phyloP scores from a whole-genome alignment of 2,797 vertebrate species.

The Huso huso region DNA sequence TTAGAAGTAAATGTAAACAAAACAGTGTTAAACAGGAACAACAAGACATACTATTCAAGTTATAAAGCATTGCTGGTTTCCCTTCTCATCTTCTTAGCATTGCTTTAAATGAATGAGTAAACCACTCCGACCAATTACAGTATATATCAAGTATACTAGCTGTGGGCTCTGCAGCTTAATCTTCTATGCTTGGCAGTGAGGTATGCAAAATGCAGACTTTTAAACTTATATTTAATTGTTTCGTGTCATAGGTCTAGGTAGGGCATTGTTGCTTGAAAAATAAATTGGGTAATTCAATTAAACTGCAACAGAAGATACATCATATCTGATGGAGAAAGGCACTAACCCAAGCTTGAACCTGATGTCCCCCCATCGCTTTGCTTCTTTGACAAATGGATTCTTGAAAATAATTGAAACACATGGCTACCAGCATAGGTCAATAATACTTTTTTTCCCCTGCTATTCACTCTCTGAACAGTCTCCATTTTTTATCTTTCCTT shows the following conservation, averaged over 20 bases:
- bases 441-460: constrained; percentile 74
- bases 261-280: constrained; percentile 98
- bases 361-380: constrained; percentile 76
- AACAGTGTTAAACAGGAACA: no score
- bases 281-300: constrained; percentile 99
- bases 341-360: constrained; percentile 97
- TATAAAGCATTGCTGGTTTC: no score
- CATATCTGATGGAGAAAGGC: constrained; percentile 96
- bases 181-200: constrained; percentile 53
- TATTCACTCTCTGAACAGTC: constrained; percentile 85
- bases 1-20: no score
- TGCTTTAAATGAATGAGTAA: no score
- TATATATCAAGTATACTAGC: neutral
- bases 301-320: constrained; percentile 95
- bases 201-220: constrained; percentile 85
- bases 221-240: constrained; percentile 95
- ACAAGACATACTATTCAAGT: no score
- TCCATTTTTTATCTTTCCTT: constrained; percentile 84
- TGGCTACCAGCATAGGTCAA: constrained; percentile 98
- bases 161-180: neutral
- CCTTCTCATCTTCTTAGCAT: no score
- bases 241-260: constrained; percentile 88
- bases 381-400: constrained; percentile 96
- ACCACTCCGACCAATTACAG: no score
- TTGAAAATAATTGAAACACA: constrained; percentile 99